Evolutionary conservation across 2,113 vertebrate genomes (phyloP).

Genomic region (Seriola quinqueradiata): DNA sequence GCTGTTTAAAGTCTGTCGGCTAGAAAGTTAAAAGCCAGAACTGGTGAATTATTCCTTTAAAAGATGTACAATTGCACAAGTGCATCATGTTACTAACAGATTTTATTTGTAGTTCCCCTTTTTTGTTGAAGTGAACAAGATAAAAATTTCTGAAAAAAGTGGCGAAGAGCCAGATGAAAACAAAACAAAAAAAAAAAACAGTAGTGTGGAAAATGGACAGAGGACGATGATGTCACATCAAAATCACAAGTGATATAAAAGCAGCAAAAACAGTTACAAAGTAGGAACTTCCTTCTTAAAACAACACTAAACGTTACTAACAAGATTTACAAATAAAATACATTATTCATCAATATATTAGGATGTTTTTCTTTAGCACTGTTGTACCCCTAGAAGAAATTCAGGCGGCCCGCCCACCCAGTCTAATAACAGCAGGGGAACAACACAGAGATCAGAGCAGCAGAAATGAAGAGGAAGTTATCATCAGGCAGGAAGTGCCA

Average conservation of each 20-base stretch:
- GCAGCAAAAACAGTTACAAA: slow-evolving; percentile 7
- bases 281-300: slow-evolving; percentile 33
- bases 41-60: too few relatives aligned
- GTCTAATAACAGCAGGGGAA: slow-evolving; percentile 2
- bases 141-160: slow-evolving; percentile 20
- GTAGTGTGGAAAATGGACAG: slow-evolving; percentile 23
- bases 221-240: background rate
- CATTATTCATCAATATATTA: slow-evolving; percentile 56
- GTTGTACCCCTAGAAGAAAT: background rate
- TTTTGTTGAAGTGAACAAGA: slow-evolving; percentile 15
- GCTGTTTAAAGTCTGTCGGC: too few relatives aligned
- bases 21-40: too few relatives aligned
- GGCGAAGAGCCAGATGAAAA: background rate
- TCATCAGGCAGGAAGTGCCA: background rate
- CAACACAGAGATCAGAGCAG: background rate
- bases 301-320: background rate
- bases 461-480: background rate
- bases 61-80: background rate
- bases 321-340: slow-evolving; percentile 63
- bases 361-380: slow-evolving; percentile 25
- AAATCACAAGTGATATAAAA: slow-evolving; percentile 47
- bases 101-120: slow-evolving; percentile 70
- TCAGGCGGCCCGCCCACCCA: slow-evolving; percentile 15
- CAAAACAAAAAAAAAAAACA: background rate
- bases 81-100: slow-evolving; percentile 41